A percentile compares a stretch with the other conserved stretches of the same genome.
These are phyloP conservation scores for Meteorus colon DNA, from an alignment of 2,888 invertebrate genomes.

Conservation along the genomic window DNA sequence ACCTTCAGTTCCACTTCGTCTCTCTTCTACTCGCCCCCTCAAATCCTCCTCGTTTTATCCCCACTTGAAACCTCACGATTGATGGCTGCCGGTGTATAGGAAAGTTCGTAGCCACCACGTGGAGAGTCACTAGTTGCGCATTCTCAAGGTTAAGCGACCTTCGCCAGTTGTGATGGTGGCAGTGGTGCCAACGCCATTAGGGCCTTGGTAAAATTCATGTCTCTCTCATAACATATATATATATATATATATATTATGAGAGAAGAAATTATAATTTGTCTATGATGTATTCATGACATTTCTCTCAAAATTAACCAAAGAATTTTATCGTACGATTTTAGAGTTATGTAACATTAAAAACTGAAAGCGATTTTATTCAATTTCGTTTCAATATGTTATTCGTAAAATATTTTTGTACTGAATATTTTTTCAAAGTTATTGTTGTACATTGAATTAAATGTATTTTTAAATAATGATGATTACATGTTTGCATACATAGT, in stretches of 20 bases:
- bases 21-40: slow-evolving; percentile 43
- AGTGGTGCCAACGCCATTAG: slow-evolving; percentile 16
- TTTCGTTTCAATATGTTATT: too few species aligned
- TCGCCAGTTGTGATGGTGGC: not conserved
- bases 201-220: slow-evolving; percentile 30
- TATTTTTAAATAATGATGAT: not conserved
- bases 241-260: too few species aligned
- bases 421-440: not conserved
- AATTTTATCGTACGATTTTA: too few species aligned
- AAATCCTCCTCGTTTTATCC: slow-evolving; percentile 26
- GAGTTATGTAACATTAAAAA: too few species aligned
- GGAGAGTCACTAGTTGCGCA: slow-evolving; percentile 60
- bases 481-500: not conserved
- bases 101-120: slow-evolving; percentile 47
- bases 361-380: too few species aligned
- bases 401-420: too few species aligned
- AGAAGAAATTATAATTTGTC: too few species aligned
- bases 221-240: not conserved
- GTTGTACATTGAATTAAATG: not conserved
- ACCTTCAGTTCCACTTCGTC: slow-evolving; percentile 51
- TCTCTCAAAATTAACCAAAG: too few species aligned
- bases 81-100: slow-evolving; percentile 32
- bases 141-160: slow-evolving; percentile 59
- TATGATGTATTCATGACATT: too few species aligned
- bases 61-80: slow-evolving; percentile 33